phyloP scores from a whole-genome alignment of 2,113 vertebrate species.

The Machaerirhynchus nigripectus region DNA sequence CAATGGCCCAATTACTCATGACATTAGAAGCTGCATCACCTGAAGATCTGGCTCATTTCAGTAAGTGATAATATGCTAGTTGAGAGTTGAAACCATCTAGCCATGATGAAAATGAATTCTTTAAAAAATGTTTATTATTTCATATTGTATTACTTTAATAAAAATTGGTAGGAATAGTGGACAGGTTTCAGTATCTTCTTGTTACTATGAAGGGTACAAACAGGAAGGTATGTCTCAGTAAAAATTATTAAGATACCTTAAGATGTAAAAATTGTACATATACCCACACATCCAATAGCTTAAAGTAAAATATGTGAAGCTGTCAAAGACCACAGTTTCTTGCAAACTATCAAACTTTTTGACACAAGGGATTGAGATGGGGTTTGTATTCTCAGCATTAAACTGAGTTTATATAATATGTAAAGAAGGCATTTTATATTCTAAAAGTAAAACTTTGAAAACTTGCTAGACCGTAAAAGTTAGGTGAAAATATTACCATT shows the following conservation, averaged over 20 bases:
- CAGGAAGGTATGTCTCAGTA: neutral
- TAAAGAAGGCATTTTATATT: neutral
- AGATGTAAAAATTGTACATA: neutral
- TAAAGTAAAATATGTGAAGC: neutral
- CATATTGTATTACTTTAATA: neutral
- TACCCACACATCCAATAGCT: neutral
- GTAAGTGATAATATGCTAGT: neutral
- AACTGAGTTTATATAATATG: fast-evolving
- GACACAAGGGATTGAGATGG: neutral
- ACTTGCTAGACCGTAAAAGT: neutral
- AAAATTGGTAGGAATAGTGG: neutral
- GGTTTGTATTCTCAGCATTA: neutral
- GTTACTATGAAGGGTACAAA: neutral
- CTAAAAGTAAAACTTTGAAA: neutral
- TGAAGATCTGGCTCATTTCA: neutral
- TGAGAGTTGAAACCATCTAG: neutral
- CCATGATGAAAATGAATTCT: neutral
- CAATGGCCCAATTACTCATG: neutral
- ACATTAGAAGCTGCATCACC: neutral
- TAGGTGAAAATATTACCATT: neutral
- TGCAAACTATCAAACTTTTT: neutral
- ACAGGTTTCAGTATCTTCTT: neutral
- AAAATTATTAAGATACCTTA: neutral
- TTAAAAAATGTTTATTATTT: neutral
- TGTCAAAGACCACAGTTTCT: neutral